Evolutionary conservation across 2,797 vertebrate genomes (phyloP).

Genomic region (Macropus fuliginosus): DNA sequence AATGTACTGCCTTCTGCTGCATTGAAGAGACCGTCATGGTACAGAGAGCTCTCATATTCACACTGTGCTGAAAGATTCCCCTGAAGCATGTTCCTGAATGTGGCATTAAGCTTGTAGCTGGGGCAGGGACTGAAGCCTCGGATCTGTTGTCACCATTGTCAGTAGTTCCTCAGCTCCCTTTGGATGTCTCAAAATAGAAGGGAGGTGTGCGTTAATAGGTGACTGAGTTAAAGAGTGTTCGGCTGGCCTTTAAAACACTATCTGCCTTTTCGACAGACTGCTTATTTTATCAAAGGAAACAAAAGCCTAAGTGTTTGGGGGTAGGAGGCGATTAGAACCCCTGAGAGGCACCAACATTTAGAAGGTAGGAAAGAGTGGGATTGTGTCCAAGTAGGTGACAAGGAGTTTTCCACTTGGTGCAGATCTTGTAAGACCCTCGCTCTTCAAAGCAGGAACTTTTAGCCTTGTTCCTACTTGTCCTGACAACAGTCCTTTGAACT

Average conservation of each 20-base stretch:
- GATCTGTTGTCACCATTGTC: neutral
- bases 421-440: neutral
- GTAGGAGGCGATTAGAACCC: neutral
- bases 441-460: neutral
- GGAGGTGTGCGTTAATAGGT: neutral
- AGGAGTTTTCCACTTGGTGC: accelerated
- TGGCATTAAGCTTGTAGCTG: neutral
- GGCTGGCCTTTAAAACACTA: neutral
- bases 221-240: neutral
- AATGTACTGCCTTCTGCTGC: neutral
- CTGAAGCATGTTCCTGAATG: neutral
- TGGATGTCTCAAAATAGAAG: neutral
- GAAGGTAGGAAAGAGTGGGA: neutral
- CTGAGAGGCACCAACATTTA: neutral
- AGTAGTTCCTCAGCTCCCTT: neutral
- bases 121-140: neutral
- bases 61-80: neutral
- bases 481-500: neutral
- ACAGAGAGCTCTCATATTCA: neutral
- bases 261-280: neutral
- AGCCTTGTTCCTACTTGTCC: slow-evolving; percentile 20
- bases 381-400: neutral
- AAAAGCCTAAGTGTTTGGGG: neutral
- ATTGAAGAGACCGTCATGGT: neutral
- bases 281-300: neutral